phyloP scores from a whole-genome alignment of 2,113 vertebrate genomes.

The Neolamprologus sp. region DNA sequence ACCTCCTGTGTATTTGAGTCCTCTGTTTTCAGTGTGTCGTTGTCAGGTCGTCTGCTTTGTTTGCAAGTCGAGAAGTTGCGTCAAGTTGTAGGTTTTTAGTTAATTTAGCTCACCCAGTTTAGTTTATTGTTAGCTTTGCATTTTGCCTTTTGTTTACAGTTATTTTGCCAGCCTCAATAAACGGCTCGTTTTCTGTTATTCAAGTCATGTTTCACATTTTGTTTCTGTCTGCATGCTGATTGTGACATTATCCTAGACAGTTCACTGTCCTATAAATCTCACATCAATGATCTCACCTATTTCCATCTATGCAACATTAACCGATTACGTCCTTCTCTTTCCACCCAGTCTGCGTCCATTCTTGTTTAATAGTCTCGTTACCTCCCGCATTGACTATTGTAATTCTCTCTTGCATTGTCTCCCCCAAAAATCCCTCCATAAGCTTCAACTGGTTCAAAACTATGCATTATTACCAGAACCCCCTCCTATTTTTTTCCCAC shows the following conservation, averaged over 20 bases:
- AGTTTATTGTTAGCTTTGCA: too few species aligned
- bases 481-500: accelerated
- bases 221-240: too few species aligned
- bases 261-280: accelerated
- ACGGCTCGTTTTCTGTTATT: too few species aligned
- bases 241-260: neutral
- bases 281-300: neutral
- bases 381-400: neutral
- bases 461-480: neutral
- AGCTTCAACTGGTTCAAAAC: neutral
- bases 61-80: accelerated
- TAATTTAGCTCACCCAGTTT: too few species aligned
- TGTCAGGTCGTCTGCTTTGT: too few species aligned
- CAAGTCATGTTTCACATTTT: too few species aligned
- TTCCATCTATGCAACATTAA: neutral
- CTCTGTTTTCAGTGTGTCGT: too few species aligned
- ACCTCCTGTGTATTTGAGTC: too few species aligned
- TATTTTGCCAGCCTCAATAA: too few species aligned
- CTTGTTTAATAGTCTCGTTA: neutral
- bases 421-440: neutral
- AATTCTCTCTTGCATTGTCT: neutral
- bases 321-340: neutral
- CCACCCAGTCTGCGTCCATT: neutral
- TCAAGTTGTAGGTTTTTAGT: too few species aligned
- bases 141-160: too few species aligned